Base-by-base conservation (phyloP, 2,888 invertebrate genomes). In the Pomacea canaliculata region DNA sequence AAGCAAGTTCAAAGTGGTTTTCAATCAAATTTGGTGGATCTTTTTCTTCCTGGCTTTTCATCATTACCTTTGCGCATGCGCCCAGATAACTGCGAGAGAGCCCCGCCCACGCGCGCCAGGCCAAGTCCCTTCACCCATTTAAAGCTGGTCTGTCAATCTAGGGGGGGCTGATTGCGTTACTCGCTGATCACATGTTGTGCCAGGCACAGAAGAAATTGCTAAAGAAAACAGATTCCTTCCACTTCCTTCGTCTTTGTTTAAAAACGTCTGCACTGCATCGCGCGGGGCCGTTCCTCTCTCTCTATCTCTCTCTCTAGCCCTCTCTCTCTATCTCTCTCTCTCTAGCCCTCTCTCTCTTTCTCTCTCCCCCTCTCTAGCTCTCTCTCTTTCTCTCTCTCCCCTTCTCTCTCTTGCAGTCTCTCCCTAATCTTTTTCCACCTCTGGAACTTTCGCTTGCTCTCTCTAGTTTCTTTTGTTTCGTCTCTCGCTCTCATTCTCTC, bases 191-290 rank as follows among this genome's bases (percentile, higher is more conserved):
- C 37, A 72, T 65, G 72, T 49, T 72, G 63, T 62, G 27, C 63
- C 46, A 49, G 63, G 27, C 63, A 62, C n/a, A 60, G 4, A 13
- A 19, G 10, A 49, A 65, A 60, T 72, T 27, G 65, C 19, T 46
- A 49, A 65, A 27, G 72, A 71, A 72, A 72, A 65, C 72, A 72
- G 72, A 72, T 72, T 49, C 37, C 23, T 65, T 72, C 46, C 72
- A 49, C 27, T 72, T 65, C 72, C 27, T 23, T 62, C 48, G 46
- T 2, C 23, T 27, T 27, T 27, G n/a, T 27, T 23, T 63, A 63
- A 19, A 12, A 27, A 63, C 63, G 63, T 63, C 23, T 63, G 23
- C 27, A 19, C 37, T 13, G 18, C 48, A 49, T 69, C 18, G 13
- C 19, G 69, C 13, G 46, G 18, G 59, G 51, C 59, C 59, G 7